phyloP scores from a whole-genome alignment of 2,113 vertebrate genomes.

The Hemicordylus capensis region DNA sequence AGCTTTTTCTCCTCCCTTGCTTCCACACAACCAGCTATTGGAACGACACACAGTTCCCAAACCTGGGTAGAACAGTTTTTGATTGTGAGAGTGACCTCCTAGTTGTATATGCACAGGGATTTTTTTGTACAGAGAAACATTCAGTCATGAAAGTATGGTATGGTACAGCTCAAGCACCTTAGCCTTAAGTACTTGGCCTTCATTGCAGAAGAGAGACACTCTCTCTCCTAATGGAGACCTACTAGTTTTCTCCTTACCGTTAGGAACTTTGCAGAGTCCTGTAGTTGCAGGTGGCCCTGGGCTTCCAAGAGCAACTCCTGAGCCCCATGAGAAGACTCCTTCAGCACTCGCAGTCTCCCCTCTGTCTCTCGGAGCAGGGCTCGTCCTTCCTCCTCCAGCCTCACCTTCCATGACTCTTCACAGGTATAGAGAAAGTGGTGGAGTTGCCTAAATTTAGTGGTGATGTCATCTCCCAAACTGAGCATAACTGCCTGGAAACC shows the following conservation, averaged over 20 bases:
- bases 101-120: neutral
- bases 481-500: constrained; percentile 2
- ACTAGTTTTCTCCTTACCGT: neutral
- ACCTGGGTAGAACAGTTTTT: too few relatives aligned
- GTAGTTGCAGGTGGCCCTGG: neutral
- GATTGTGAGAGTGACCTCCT: too few relatives aligned
- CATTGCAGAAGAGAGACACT: neutral
- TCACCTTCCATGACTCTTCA: neutral
- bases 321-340: neutral
- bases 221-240: neutral
- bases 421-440: neutral
- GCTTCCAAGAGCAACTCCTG: constrained; percentile 9
- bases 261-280: neutral
- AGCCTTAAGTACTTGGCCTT: neutral
- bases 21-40: too few relatives aligned
- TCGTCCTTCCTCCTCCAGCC: neutral
- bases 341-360: neutral
- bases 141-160: too few relatives aligned
- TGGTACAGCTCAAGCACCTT: neutral
- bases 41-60: too few relatives aligned
- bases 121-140: neutral
- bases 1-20: too few relatives aligned
- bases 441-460: neutral
- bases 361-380: neutral
- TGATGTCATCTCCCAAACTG: neutral